Percentiles rank a stretch among this genome's conserved stretches.
Evolutionary conservation across 1,140 invertebrate genomes (phyloP).

Genomic region (Listronotus oregonensis): DNA sequence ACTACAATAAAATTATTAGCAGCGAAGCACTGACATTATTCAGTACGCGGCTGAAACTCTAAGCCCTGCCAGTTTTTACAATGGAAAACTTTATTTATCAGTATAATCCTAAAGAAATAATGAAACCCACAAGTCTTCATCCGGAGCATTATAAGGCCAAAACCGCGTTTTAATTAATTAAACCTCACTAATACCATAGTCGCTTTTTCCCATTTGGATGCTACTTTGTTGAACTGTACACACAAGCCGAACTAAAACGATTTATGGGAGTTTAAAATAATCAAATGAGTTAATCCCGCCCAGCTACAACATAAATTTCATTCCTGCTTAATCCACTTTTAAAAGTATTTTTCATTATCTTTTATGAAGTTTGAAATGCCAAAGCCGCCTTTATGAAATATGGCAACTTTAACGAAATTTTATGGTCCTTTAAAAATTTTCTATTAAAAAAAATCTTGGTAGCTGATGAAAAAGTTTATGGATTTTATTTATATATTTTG

Average conservation of each 20-base stretch:
- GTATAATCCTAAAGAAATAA: constrained; percentile 10
- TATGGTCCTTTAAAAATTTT: no score
- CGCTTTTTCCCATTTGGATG: constrained; percentile 8
- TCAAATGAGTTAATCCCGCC: constrained; percentile 29
- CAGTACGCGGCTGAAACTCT: no score
- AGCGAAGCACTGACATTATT: no score
- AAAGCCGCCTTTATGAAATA: constrained; percentile 22
- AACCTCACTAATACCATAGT: constrained; percentile 15
- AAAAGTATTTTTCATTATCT: constrained; percentile 40
- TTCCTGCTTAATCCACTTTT: constrained; percentile 34
- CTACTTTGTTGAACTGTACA: constrained; percentile 23
- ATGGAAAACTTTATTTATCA: no score
- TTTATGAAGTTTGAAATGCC: constrained; percentile 30
- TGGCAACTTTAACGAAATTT: constrained; percentile 19
- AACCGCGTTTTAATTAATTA: constrained; percentile 21
- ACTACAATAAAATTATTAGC: no score
- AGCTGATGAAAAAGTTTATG: no score
- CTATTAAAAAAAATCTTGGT: no score
- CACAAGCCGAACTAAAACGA: constrained; percentile 27
- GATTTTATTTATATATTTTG: no score
- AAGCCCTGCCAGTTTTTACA: no score
- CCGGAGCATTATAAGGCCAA: background rate
- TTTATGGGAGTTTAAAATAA: constrained; percentile 39
- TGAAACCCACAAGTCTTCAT: constrained; percentile 10
- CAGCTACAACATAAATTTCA: constrained; percentile 30